Conservation (phyloP, 1,140 invertebrate species). For the Lucilia sericata region DNA sequence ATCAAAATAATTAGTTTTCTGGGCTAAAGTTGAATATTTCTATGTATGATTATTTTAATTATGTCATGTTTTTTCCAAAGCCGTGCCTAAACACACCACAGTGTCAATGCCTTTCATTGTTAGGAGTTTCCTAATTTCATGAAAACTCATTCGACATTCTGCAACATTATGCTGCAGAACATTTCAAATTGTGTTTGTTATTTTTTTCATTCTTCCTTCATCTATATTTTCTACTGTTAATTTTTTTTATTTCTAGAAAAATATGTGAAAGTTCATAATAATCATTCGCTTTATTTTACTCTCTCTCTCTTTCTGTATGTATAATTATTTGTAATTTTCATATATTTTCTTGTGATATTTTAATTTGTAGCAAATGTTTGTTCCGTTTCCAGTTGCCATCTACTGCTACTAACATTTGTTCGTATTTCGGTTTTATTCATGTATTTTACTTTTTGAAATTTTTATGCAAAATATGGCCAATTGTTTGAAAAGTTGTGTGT, state of each 20-base stretch:
- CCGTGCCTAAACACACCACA: neutral
- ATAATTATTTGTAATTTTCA: conserved; percentile 41
- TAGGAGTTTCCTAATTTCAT: neutral
- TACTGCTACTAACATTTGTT: neutral
- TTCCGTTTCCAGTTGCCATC: conserved; percentile 18
- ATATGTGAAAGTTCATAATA: conserved; percentile 37
- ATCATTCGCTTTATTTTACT: conserved; percentile 1
- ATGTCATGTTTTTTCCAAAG: no score
- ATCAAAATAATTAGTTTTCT: no score
- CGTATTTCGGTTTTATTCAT: neutral
- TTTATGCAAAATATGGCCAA: neutral
- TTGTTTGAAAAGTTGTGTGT: neutral
- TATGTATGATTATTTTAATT: no score
- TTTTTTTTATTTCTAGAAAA: neutral
- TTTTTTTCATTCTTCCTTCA: neutral
- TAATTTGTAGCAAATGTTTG: conserved; percentile 41
- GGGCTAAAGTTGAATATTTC: no score
- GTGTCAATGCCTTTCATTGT: neutral
- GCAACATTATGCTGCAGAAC: neutral
- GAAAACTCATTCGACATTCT: conserved; percentile 1
- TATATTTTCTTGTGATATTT: conserved; percentile 26
- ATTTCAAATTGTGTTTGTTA: neutral
- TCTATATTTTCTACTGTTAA: neutral
- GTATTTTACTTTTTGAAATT: neutral
- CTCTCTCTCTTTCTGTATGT: neutral